Evolutionary conservation across 2,113 vertebrate genomes (phyloP).

Genomic region (Archilochus colubris): DNA sequence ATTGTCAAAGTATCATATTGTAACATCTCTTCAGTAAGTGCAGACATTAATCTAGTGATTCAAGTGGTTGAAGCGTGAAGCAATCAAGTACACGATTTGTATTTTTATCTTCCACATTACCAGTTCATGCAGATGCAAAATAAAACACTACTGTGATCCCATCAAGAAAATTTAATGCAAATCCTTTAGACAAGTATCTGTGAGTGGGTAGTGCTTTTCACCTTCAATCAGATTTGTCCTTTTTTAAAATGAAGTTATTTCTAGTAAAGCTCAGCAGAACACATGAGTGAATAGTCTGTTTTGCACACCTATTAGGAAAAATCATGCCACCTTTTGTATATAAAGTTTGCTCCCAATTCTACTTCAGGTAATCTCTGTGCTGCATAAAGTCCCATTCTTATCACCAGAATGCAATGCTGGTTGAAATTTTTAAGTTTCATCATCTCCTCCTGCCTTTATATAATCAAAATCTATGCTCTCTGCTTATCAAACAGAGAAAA

Average conservation of each 20-base stretch:
- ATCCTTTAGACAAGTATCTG: conserved; percentile 49
- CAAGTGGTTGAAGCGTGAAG: conserved; percentile 52
- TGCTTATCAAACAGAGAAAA: conserved; percentile 73
- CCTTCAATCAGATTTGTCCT: conserved; percentile 66
- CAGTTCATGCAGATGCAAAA: conserved; percentile 41
- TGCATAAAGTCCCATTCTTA: conserved; percentile 69
- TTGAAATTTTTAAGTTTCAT: conserved; percentile 70
- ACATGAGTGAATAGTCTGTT: conserved; percentile 56
- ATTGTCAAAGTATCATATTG: conserved; percentile 46
- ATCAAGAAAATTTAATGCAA: conserved; percentile 61
- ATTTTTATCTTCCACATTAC: conserved; percentile 64
- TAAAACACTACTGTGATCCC: conserved; percentile 32
- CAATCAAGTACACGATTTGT: conserved; percentile 59
- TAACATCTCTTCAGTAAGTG: conserved; percentile 51
- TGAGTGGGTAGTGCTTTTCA: conserved; percentile 47
- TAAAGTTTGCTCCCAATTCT: conserved; percentile 77
- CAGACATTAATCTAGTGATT: conserved; percentile 56
- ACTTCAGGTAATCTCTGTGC: conserved; percentile 71
- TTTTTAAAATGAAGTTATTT: conserved; percentile 73
- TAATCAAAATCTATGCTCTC: conserved; percentile 57
- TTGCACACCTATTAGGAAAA: conserved; percentile 71
- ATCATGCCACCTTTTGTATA: conserved; percentile 77
- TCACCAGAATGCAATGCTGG: conserved; percentile 66
- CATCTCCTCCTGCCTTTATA: conserved; percentile 35
- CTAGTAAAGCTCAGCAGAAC: conserved; percentile 70